phyloP scores from a whole-genome alignment of 2,113 vertebrate species.

The Illadopsis cleaveri region DNA sequence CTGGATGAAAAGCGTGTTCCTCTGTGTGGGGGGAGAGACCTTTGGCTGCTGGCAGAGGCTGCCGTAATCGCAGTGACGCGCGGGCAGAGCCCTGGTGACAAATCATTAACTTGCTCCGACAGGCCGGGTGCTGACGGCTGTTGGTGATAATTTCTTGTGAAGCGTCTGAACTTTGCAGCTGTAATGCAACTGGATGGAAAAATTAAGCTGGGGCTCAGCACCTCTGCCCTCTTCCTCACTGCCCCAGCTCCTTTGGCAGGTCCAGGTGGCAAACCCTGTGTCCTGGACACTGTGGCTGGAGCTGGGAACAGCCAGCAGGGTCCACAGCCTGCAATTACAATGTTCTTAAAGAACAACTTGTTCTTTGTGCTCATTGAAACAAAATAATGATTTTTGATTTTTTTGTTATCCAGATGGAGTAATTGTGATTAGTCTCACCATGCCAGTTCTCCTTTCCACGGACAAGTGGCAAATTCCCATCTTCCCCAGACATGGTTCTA shows the following conservation, averaged over 20 bases:
- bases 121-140: constrained; percentile 60
- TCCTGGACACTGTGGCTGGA: neutral
- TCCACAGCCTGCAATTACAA: neutral
- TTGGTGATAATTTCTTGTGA: constrained; percentile 67
- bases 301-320: neutral
- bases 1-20: accelerated
- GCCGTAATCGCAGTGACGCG: constrained; percentile 47
- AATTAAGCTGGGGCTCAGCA: constrained; percentile 45
- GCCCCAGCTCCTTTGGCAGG: neutral
- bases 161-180: constrained; percentile 64
- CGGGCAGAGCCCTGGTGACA: constrained; percentile 59
- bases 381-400: neutral
- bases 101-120: constrained; percentile 70
- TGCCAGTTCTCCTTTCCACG: neutral
- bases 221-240: neutral
- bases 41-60: constrained; percentile 30
- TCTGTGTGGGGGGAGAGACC: neutral
- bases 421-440: constrained; percentile 39
- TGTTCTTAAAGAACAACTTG: constrained; percentile 2
- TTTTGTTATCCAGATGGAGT: constrained; percentile 33
- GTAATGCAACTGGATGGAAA: constrained; percentile 48
- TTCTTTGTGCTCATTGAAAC: constrained; percentile 7
- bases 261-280: neutral
- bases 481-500: neutral
- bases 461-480: neutral